Conservation (phyloP, 2,113 vertebrate species). For the Calypte anna region DNA sequence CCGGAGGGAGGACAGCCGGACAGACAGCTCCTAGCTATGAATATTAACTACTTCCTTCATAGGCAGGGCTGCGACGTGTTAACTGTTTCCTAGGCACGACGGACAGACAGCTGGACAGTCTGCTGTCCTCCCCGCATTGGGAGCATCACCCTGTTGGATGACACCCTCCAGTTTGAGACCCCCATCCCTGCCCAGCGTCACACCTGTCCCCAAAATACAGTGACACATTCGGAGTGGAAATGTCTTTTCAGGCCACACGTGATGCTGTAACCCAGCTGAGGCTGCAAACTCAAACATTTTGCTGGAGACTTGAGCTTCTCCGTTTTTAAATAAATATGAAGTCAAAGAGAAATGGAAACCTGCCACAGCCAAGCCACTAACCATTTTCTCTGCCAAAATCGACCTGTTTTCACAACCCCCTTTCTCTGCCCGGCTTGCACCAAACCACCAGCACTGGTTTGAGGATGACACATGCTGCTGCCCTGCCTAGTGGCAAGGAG, state of each 20-base stretch:
- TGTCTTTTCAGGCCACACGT: neutral
- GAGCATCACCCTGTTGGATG: neutral
- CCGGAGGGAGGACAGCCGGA: slow-evolving; percentile 11
- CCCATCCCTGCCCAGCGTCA: neutral
- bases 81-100: slow-evolving; percentile 58
- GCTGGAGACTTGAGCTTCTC: neutral
- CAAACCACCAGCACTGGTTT: neutral
- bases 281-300: neutral
- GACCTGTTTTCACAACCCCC: neutral
- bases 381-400: neutral
- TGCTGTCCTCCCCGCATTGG: neutral
- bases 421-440: neutral
- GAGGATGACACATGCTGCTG: accelerated
- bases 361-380: accelerated
- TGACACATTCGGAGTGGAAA: neutral
- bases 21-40: slow-evolving; percentile 55
- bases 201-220: neutral
- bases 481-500: neutral
- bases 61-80: slow-evolving; percentile 6
- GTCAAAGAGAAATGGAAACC: neutral
- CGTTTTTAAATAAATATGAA: neutral
- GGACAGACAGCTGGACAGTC: neutral
- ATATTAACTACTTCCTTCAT: slow-evolving; percentile 71
- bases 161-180: neutral
- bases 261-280: neutral